phyloP scores from a whole-genome alignment of 2,113 vertebrate genomes.

The Ochotona curzoniae region DNA sequence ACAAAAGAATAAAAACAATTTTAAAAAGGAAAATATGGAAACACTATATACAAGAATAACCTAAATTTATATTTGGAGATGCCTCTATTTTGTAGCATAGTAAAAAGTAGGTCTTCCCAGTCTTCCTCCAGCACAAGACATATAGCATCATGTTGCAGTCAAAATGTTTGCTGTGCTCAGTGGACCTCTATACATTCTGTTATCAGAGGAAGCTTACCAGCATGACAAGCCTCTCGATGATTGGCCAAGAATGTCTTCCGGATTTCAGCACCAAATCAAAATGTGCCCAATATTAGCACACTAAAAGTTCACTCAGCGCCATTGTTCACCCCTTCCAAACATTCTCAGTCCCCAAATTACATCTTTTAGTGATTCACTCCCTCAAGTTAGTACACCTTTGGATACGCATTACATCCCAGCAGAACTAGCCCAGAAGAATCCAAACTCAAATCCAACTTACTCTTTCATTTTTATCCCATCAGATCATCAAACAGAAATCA shows the following conservation, averaged over 20 bases:
- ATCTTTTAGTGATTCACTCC: constrained; percentile 1
- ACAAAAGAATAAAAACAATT: not conserved
- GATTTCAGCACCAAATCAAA: constrained; percentile 42
- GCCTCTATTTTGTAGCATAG: constrained; percentile 15
- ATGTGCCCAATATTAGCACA: not conserved
- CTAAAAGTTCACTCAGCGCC: constrained; percentile 45
- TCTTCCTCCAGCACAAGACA: not conserved
- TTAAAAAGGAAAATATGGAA: not conserved
- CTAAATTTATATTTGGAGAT: constrained; percentile 19
- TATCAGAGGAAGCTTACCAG: not conserved
- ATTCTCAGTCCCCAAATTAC: constrained; percentile 22
- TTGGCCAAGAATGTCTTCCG: not conserved
- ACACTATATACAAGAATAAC: not conserved
- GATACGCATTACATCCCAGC: not conserved
- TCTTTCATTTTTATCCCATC: constrained; percentile 19
- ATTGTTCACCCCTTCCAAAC: not conserved
- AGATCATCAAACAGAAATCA: constrained; percentile 24
- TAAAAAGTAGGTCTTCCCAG: constrained; percentile 49
- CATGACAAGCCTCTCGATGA: not conserved
- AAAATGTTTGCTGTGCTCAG: not conserved
- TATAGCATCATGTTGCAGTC: rapidly evolving
- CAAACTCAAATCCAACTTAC: constrained; percentile 44
- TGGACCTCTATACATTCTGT: not conserved
- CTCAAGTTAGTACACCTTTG: not conserved
- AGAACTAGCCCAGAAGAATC: not conserved